Evolutionary conservation across 2,888 invertebrate genomes (phyloP).

Genomic region (Calameuta pallipes): DNA sequence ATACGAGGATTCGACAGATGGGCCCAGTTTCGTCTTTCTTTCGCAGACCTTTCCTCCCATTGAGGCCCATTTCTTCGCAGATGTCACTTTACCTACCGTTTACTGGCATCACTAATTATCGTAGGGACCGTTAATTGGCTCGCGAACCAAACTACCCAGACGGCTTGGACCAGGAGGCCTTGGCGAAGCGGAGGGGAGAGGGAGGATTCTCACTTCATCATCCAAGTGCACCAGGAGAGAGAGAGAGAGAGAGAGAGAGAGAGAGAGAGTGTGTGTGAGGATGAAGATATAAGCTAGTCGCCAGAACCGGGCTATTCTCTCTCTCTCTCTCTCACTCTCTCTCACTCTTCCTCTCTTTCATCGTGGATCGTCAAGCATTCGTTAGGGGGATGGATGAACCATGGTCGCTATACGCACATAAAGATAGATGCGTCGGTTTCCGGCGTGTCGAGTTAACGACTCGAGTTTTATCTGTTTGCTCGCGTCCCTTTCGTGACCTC

Average conservation of each 20-base stretch:
- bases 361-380: conserved; percentile 1
- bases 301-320: not conserved
- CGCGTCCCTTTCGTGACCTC: conserved; percentile 19
- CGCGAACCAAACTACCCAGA: conserved; percentile 36
- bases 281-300: not conserved
- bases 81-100: conserved; percentile 36
- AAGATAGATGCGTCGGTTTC: conserved; percentile 62
- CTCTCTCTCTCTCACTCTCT: conserved; percentile 6
- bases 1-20: conserved; percentile 8
- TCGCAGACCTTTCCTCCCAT: conserved; percentile 14
- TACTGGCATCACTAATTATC: conserved; percentile 50
- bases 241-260: not conserved
- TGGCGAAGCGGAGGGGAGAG: not conserved
- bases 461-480: conserved; percentile 53
- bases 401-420: conserved; percentile 35
- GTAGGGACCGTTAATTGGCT: conserved; percentile 51
- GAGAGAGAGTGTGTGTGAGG: not conserved
- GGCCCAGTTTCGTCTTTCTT: conserved; percentile 27
- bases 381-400: not conserved
- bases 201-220: not conserved
- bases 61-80: conserved; percentile 31
- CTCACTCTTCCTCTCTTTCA: conserved; percentile 1
- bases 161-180: not conserved
- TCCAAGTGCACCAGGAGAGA: not conserved
- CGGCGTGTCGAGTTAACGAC: conserved; percentile 63